Evolutionary conservation across 2,888 invertebrate species (phyloP), one percentile per base, ranked within the genome.

Genomic region (Furcula furcula): DNA sequence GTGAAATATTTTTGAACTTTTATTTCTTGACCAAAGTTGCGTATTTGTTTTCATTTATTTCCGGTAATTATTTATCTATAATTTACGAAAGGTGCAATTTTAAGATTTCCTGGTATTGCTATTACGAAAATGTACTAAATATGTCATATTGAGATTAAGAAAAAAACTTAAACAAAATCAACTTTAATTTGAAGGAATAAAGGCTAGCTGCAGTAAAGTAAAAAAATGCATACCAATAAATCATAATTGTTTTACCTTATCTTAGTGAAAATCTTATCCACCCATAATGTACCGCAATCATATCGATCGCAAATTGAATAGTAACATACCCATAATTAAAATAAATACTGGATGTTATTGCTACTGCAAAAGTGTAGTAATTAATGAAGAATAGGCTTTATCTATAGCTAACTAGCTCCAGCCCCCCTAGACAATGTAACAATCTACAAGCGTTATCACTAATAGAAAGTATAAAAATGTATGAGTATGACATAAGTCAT

Each of bases 51-150:
- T 20, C 4, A 20, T 14, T 10, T 9, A 19, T 23, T 31, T 29
- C 10, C 9, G 29, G 34, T 25, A 30, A 4, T 15, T 29, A 16
- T 27, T 15, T 27, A n/a, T 10, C 9, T 22, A 20, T 14, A 20
- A 32, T 26, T 21, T 34, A 38, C 42, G 36, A 34, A 2, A 30
- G 44, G 38, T 54, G 47, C 52, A 49, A 36, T 43, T 46, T 31
- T 12, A 27, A 15, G 45, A 56, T 57, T 57, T 49, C 56, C 9
- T 13, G 14, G 58, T 52, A 56, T 26, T 40, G 13, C 16, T 34
- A 9, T 31, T 23, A 34, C 28, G 20, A 31, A 26, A 26, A 26
- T 14, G 5, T 10, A 20, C 4, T 5, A 14, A 25, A 26, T 13
- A 7, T 10, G 0, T 13, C 3, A 20, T 7, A 7, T 10, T 23